phyloP scores from a whole-genome alignment of 2,797 vertebrate genomes.

The Bradypodion pumilum region DNA sequence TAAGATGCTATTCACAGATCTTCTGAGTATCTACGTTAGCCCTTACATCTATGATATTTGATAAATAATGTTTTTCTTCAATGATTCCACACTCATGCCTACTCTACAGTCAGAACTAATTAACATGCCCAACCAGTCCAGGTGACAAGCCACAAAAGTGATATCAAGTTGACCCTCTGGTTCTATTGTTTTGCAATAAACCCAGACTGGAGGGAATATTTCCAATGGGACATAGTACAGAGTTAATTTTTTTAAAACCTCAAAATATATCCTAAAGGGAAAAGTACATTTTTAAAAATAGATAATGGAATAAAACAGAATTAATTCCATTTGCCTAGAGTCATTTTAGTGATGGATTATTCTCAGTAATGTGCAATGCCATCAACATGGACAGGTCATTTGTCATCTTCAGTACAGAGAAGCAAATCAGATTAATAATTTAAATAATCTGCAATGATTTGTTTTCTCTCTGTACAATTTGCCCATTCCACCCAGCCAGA shows the following conservation, averaged over 20 bases:
- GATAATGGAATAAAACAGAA: slow-evolving; percentile 54
- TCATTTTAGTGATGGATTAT: slow-evolving; percentile 71
- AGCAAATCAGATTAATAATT: slow-evolving; percentile 72
- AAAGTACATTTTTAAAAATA: slow-evolving; percentile 37
- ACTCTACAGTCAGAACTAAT: neutral
- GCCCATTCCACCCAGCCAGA: slow-evolving; percentile 44
- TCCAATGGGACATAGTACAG: neutral
- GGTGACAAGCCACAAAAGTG: neutral
- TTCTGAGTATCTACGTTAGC: neutral
- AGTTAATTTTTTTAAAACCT: slow-evolving; percentile 1
- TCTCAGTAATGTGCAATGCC: slow-evolving; percentile 70
- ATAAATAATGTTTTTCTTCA: too few species aligned
- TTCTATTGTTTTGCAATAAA: neutral
- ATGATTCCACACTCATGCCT: neutral
- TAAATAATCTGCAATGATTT: slow-evolving; percentile 67
- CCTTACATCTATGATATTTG: neutral
- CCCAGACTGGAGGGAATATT: neutral
- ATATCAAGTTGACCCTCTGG: neutral
- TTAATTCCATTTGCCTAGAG: slow-evolving; percentile 66
- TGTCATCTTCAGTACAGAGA: slow-evolving; percentile 66
- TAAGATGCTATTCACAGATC: neutral
- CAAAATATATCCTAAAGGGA: neutral
- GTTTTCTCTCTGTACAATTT: slow-evolving; percentile 46
- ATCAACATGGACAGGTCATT: slow-evolving; percentile 64
- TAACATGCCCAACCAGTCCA: neutral